Conservation (phyloP, 1,140 invertebrate genomes). For the Caerostris darwini region DNA sequence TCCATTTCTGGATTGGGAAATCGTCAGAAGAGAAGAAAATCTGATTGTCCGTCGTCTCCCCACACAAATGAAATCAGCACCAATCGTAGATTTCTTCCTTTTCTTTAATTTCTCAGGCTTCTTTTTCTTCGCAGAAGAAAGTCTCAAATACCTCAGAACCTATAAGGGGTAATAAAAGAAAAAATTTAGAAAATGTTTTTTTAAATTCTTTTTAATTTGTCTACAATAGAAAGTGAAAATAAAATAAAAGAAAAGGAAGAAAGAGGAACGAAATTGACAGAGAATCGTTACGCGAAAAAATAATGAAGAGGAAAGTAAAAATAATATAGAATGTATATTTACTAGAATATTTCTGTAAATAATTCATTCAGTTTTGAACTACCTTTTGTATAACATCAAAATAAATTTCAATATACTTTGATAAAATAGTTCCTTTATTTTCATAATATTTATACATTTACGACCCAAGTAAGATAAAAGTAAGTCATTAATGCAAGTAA, state of each 20-base stretch:
- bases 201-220: neutral
- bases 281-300: neutral
- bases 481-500: too few relatives aligned
- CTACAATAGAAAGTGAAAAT: neutral
- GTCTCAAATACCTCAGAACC: neutral
- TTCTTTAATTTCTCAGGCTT: neutral
- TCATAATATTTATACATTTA: too few relatives aligned
- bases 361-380: too few relatives aligned
- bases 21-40: neutral
- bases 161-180: neutral
- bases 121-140: neutral
- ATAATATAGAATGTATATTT: too few relatives aligned
- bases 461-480: too few relatives aligned
- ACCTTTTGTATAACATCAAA: too few relatives aligned
- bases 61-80: conserved; percentile 51
- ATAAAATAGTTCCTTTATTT: too few relatives aligned
- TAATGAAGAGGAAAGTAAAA: too few relatives aligned
- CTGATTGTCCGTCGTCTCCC: conserved; percentile 10
- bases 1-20: conserved; percentile 8
- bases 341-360: too few relatives aligned
- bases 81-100: neutral
- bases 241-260: neutral
- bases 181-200: neutral
- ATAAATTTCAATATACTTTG: too few relatives aligned
- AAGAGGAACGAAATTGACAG: neutral